These are phyloP conservation scores for Heterodera carotae DNA, from an alignment of 1,140 invertebrate species.

Conservation along the genomic window DNA sequence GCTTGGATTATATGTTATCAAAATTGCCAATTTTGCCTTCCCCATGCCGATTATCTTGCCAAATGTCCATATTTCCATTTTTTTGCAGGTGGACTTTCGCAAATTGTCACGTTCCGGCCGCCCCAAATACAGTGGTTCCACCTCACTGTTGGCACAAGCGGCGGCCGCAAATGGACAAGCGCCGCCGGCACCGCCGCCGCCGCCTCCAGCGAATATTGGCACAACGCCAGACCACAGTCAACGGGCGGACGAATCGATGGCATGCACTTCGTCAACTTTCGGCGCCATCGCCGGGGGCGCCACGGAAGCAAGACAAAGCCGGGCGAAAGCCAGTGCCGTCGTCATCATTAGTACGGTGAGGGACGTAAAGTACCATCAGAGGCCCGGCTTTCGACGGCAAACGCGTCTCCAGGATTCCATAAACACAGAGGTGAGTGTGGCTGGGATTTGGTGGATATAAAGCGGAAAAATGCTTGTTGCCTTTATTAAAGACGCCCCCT, in stretches of 20 bases:
- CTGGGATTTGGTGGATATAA: neutral
- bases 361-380: slow-evolving; percentile 47
- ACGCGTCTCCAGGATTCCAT: slow-evolving; percentile 62
- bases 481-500: too few relatives aligned
- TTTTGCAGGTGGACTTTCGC: slow-evolving; percentile 61
- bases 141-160: slow-evolving; percentile 15
- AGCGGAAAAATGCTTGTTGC: too few relatives aligned
- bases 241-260: neutral
- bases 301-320: neutral
- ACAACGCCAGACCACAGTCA: neutral
- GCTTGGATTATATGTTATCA: too few relatives aligned
- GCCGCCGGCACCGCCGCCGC: too few relatives aligned
- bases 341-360: slow-evolving; percentile 20
- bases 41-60: too few relatives aligned
- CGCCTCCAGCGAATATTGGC: neutral
- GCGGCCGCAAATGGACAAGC: neutral
- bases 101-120: slow-evolving; percentile 85
- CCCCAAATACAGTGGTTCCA: slow-evolving; percentile 67
- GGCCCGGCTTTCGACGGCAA: slow-evolving; percentile 60
- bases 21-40: too few relatives aligned
- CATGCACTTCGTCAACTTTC: slow-evolving; percentile 2
- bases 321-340: slow-evolving; percentile 5
- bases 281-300: neutral
- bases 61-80: slow-evolving; percentile 14
- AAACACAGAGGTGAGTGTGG: slow-evolving; percentile 57